Base-by-base conservation (phyloP, 2,797 vertebrate genomes). In the Varecia variegata region DNA sequence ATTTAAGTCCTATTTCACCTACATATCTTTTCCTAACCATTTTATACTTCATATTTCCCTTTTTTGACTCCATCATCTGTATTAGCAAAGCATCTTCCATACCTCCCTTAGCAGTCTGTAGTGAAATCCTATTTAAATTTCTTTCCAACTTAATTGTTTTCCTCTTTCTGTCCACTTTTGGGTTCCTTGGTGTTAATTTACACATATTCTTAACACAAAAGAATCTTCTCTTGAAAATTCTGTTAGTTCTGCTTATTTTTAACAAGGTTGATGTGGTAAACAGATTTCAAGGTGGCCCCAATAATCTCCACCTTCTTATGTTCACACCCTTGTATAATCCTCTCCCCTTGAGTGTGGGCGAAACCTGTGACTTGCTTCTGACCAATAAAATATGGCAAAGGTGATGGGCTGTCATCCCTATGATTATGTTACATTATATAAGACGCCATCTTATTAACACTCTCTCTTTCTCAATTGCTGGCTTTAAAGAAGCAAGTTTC, bases 211-310 rank as follows among this genome's bases (percentile, higher is more conserved):
- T 74, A 67, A 84, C 27, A 84, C 43, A 38, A 97, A n/a, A 8
- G 15, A 67, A 32, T 73, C 6, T 25, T 43, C 25, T 12, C 27
- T 32, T 84, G 27, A 93, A 87, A 93, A 67, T 71, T 54, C 7
- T n/a, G 18, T 85, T 82, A 58, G 11, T 52, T 90, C 7, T 47
- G 1, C 87, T 95, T 74, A 94, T 94, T 94, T 93, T 95, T 30
- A 87, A 45, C 71, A 80, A 89, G 7, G 4, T 50, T 47, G 86
- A 3, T 27, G 3, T 73, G 50, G 25, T 27, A 76, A 93, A 88
- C 20, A 45, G 3, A 81, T 56, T 91, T 93, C 68, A 94, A 88
- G 47, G 11, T 79, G 11, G 43, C 18, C 56, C 10, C 4, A 87
- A 65, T 56, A 87, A 65, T 85, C n/a, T 47, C 30, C 4, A 32